Evolutionary conservation across 1,140 invertebrate genomes (phyloP).

Genomic region (Bombus balteatus): DNA sequence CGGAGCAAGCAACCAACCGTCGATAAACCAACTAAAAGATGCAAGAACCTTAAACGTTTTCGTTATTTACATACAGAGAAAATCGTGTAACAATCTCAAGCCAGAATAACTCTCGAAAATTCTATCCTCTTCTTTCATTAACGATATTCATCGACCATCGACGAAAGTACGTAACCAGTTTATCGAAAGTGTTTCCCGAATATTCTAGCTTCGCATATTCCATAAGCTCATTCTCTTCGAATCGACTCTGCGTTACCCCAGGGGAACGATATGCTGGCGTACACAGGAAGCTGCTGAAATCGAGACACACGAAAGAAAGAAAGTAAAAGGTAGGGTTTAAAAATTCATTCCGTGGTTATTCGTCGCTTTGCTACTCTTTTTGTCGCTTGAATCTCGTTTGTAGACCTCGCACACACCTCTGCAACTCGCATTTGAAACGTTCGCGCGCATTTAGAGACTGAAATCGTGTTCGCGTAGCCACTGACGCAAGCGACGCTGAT

Average conservation of each 20-base stretch:
- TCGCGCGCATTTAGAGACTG: neutral
- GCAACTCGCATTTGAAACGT: neutral
- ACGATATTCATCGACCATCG: too few relatives aligned
- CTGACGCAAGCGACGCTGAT: neutral
- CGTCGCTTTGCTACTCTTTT: neutral
- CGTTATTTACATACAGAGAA: neutral
- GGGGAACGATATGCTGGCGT: too few relatives aligned
- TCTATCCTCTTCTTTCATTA: neutral
- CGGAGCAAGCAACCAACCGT: too few relatives aligned
- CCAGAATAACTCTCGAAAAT: neutral
- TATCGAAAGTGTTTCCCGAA: neutral
- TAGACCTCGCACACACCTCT: neutral
- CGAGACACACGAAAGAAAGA: neutral
- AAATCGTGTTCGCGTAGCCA: neutral
- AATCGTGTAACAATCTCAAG: neutral
- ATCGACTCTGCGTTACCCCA: neutral
- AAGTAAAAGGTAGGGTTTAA: neutral
- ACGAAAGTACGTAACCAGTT: too few relatives aligned
- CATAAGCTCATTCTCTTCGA: neutral
- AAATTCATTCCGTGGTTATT: neutral
- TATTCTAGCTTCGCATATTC: too few relatives aligned
- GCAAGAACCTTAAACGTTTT: neutral
- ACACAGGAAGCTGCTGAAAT: too few relatives aligned
- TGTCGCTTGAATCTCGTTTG: neutral
- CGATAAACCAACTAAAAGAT: constrained; percentile 5